Evolutionary conservation across 92 coral and sea anemone species (phyloP), one percentile per base, ranked within the genome.

Genomic region (Parazoanthus darwini): DNA sequence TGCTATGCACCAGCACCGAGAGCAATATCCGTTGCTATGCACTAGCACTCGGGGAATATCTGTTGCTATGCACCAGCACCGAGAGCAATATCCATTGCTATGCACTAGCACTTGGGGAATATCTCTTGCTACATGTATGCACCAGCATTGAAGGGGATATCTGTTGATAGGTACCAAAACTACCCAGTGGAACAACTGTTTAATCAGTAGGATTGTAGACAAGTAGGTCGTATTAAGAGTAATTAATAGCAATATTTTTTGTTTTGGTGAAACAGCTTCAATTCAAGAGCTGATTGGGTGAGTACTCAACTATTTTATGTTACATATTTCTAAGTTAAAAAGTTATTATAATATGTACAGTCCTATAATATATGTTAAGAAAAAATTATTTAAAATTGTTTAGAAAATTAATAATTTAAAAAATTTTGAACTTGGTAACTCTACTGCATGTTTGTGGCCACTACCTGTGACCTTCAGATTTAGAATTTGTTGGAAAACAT

Each of bases 221-320:
- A 6, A 25, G 10, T 72, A 37, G 3, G 35, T 58, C 5, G 8
- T 59, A 5, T 75, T 43, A 70, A 20, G 39, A 37, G 15, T 82
- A 29, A 20, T 67, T 82, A 29, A 9, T 67, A 58, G 43, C 33
- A 9, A 22, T 10, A 10, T 51, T 2, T 77, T 81, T 11, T 85
- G 33, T 43, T 90, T 18, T 89, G 88, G 54, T 20, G 14, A 37
- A 37, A 33, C 48, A 96, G 99, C 99, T 14, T 96, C 99, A 25
- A 96, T 93, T 48, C 99, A 96, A 68, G 99, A 96, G 80, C 93
- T 96, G 42, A 91, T 95, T 46, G 99, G 99, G 99, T 96, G 81
- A 92, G 98, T 43, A 46, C 33, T 23, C 5, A 29, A 29, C 33
- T 29, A 26, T 36, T 6, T 8, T 72, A 82, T 8, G 54, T 29